Percentiles rank a stretch among this genome's conserved stretches.
Evolutionary conservation across 2,797 vertebrate species (phyloP).

Genomic region (Myotis daubentonii): DNA sequence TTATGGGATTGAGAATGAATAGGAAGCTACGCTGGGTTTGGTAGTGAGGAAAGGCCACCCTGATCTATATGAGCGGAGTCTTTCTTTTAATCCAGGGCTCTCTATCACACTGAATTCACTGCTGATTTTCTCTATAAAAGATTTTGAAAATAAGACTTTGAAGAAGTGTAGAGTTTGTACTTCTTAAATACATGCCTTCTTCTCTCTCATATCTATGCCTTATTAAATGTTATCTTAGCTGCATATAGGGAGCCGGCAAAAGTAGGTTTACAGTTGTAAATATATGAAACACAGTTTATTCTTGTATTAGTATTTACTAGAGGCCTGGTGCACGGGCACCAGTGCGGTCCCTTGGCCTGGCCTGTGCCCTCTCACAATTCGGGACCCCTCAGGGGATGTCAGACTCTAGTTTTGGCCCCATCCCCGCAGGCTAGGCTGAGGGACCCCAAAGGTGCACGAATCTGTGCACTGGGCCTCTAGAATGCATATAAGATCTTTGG

Average conservation of each 20-base stretch:
- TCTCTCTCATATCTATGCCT: not conserved
- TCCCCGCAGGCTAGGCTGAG: too few species aligned
- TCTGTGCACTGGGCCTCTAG: too few species aligned
- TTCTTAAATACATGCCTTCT: not conserved
- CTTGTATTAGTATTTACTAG: not conserved
- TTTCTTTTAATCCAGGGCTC: not conserved
- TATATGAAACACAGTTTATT: not conserved
- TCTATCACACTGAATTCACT: slow-evolving; percentile 25
- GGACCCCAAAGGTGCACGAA: too few species aligned
- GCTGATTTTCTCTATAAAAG: not conserved
- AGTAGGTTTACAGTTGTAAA: not conserved
- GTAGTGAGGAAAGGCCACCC: not conserved
- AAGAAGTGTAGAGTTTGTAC: not conserved
- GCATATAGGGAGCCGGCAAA: not conserved
- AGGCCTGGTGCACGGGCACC: too few species aligned
- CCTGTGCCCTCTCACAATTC: too few species aligned
- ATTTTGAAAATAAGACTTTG: not conserved
- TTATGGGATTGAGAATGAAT: not conserved
- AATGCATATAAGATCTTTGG: too few species aligned
- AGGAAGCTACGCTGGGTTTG: slow-evolving; percentile 2
- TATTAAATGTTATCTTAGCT: not conserved
- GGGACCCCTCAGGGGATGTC: too few species aligned
- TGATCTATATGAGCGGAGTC: not conserved
- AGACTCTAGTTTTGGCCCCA: too few species aligned
- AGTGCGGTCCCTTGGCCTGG: too few species aligned